Conservation (phyloP, 2,113 vertebrate genomes). For the Miniopterus natalensis region DNA sequence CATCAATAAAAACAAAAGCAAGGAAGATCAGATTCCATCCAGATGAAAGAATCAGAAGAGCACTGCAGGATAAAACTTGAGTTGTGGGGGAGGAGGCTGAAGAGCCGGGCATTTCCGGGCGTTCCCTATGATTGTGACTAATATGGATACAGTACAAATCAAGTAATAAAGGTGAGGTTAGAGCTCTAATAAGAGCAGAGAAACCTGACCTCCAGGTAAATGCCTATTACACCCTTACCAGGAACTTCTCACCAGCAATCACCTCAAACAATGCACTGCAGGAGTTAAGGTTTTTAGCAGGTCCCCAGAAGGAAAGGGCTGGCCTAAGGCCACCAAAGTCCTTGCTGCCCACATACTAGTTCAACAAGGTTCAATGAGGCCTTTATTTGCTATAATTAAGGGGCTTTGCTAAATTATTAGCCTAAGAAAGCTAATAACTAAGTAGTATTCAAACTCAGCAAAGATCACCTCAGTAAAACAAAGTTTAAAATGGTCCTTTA, state of each 20-base stretch:
- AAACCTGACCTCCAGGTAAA: constrained; percentile 55
- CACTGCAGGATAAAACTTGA: neutral
- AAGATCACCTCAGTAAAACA: constrained; percentile 45
- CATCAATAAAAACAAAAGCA: constrained; percentile 45
- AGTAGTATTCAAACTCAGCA: constrained; percentile 25
- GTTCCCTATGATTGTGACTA: neutral
- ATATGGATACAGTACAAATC: neutral
- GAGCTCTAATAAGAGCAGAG: constrained; percentile 31
- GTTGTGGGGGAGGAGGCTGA: neutral
- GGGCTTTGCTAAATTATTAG: constrained; percentile 46
- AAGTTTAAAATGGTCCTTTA: constrained; percentile 33
- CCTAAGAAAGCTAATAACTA: constrained; percentile 41
- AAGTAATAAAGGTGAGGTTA: neutral
- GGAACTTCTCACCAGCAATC: constrained; percentile 27
- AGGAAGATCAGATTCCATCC: neutral
- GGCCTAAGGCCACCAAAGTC: neutral
- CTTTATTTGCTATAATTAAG: constrained; percentile 60
- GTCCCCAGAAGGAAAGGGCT: neutral
- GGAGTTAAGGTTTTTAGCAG: neutral
- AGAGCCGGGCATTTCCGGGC: neutral
- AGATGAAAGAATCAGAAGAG: constrained; percentile 32
- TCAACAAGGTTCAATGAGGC: neutral
- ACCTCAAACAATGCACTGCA: neutral
- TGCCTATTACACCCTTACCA: neutral
- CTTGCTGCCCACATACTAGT: neutral